Conservation (phyloP, 2,888 invertebrate species). For the Agelastica alni region DNA sequence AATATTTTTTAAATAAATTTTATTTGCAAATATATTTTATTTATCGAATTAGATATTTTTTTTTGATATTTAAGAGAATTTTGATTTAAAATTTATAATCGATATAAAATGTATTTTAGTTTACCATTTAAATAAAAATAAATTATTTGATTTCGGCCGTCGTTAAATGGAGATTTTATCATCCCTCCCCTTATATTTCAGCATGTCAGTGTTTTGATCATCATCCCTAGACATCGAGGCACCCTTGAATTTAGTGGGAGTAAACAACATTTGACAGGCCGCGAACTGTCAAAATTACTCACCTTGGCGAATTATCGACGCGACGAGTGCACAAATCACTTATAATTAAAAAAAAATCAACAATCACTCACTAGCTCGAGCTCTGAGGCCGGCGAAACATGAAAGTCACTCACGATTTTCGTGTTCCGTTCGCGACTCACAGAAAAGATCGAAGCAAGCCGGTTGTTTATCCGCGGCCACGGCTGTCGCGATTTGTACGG, state of each 20-base stretch:
- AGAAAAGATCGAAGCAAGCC: slow-evolving; percentile 13
- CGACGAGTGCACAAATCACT: not conserved
- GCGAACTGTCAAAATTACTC: slow-evolving; percentile 9
- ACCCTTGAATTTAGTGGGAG: not conserved
- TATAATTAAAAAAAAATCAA: slow-evolving; percentile 1
- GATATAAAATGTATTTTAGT: too few relatives aligned
- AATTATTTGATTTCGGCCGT: too few relatives aligned
- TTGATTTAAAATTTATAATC: too few relatives aligned
- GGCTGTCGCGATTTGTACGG: slow-evolving; percentile 30
- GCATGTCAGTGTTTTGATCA: not conserved
- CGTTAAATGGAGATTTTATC: too few relatives aligned
- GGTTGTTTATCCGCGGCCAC: slow-evolving; percentile 26
- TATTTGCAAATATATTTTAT: too few relatives aligned
- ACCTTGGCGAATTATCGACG: slow-evolving; percentile 9
- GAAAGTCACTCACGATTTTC: slow-evolving; percentile 28
- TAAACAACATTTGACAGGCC: slow-evolving; percentile 9
- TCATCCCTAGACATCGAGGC: slow-evolving; percentile 4
- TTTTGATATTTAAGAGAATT: too few relatives aligned
- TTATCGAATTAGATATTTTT: too few relatives aligned
- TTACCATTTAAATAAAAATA: too few relatives aligned
- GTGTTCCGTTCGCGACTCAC: slow-evolving; percentile 8
- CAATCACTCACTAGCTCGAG: slow-evolving; percentile 6
- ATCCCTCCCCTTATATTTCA: too few relatives aligned
- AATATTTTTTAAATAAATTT: too few relatives aligned
- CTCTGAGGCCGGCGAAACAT: slow-evolving; percentile 7